A percentile compares a stretch with the other conserved stretches of the same genome.
These are phyloP conservation scores for Recurvirostra avosetta DNA, from an alignment of 2,113 vertebrate genomes.

Conservation along the genomic window DNA sequence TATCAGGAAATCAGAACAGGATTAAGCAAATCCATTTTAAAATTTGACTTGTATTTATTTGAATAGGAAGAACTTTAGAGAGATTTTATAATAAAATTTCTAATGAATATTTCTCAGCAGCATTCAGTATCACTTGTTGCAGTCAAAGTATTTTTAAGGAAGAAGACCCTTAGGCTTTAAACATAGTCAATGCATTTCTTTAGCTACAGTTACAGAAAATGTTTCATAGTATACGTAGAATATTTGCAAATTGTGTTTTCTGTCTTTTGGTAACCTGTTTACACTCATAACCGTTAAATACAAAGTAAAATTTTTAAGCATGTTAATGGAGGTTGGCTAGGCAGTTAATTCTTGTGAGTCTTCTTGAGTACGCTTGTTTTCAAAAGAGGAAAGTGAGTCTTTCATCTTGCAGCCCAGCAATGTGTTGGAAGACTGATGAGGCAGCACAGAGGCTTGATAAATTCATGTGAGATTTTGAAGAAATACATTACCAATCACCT, in stretches of 20 bases:
- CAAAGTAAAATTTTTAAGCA: background rate
- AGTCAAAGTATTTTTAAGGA: background rate
- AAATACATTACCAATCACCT: background rate
- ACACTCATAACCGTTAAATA: background rate
- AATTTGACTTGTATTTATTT: background rate
- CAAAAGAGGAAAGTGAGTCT: background rate
- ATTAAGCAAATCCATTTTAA: background rate
- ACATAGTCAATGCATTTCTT: background rate
- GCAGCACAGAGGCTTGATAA: background rate
- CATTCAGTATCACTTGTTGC: background rate
- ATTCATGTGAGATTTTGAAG: background rate
- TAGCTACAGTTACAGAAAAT: background rate
- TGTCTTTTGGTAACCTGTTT: background rate
- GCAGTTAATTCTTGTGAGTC: background rate
- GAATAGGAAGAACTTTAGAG: background rate
- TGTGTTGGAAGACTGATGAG: background rate
- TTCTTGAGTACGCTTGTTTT: background rate
- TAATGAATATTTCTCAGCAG: background rate
- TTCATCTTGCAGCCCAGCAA: background rate
- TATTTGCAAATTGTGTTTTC: background rate
- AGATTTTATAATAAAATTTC: background rate
- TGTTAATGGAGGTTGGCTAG: background rate
- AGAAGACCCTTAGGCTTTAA: background rate
- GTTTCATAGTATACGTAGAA: background rate
- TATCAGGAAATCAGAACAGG: background rate